phyloP scores from a whole-genome alignment of 2,113 vertebrate genomes.

The Ophiodon elongatus region DNA sequence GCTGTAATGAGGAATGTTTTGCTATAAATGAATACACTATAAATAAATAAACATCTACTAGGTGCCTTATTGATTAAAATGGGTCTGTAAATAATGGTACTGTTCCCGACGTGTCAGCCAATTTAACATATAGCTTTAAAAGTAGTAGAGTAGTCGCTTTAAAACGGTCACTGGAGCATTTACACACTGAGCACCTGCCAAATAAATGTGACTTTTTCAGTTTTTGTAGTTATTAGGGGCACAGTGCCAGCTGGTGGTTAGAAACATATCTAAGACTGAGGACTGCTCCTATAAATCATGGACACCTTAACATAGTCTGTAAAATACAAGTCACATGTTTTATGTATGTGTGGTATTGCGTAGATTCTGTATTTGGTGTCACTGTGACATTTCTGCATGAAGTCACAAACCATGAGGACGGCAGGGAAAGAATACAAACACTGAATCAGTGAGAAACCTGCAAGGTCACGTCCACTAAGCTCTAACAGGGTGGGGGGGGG shows the following conservation, averaged over 20 bases:
- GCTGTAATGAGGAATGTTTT: background rate
- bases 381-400: background rate
- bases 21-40: background rate
- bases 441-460: background rate
- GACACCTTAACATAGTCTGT: background rate
- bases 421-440: constrained; percentile 9
- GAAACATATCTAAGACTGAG: background rate
- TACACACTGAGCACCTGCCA: background rate
- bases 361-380: background rate
- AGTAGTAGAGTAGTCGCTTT: background rate
- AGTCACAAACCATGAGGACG: background rate
- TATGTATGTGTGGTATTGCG: background rate
- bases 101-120: background rate
- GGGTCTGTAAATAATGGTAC: no score
- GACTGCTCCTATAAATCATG: background rate
- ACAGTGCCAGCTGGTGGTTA: background rate
- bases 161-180: background rate
- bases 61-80: no score
- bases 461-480: constrained; percentile 42
- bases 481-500: background rate
- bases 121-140: background rate
- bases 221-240: background rate
- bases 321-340: background rate
- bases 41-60: background rate
- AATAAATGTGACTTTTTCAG: background rate